A percentile compares a stretch with the other conserved stretches of the same genome.
Evolutionary conservation across 2,797 vertebrate species (phyloP).

Genomic region (Phataginus tricuspis): DNA sequence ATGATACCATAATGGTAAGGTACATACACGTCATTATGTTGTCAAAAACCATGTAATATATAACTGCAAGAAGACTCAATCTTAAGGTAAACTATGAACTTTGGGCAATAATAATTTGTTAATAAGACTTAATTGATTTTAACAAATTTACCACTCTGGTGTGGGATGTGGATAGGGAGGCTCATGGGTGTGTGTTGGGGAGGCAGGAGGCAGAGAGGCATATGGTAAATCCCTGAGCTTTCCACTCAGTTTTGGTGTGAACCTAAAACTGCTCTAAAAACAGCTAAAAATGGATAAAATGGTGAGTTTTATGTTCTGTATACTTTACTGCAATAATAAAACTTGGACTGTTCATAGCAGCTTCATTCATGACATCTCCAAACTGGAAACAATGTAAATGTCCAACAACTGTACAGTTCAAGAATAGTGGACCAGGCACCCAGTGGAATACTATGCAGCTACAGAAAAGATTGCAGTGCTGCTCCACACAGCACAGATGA

Average conservation of each 20-base stretch:
- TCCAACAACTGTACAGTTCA: too few relatives aligned
- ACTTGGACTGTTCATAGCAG: not conserved
- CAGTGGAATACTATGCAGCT: not conserved
- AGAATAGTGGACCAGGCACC: not conserved
- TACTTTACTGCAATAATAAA: not conserved
- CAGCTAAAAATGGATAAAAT: not conserved
- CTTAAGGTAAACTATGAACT: not conserved
- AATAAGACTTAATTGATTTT: not conserved
- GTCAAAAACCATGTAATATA: not conserved
- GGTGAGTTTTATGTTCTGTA: not conserved
- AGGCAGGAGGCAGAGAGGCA: too few relatives aligned
- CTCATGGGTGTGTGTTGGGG: not conserved
- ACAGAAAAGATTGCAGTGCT: fast-evolving
- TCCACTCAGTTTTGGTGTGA: not conserved
- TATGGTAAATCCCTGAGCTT: not conserved
- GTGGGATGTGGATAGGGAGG: not conserved
- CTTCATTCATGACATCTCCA: not conserved
- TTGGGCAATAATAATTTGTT: not conserved
- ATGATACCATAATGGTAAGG: too few relatives aligned
- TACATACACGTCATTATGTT: not conserved
- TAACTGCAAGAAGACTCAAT: not conserved
- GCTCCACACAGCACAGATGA: not conserved
- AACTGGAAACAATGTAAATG: not conserved
- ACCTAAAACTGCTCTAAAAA: not conserved
- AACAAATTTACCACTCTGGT: not conserved